phyloP scores from a whole-genome alignment of 2,113 vertebrate species.

The Corythoichthys haematopterus region DNA sequence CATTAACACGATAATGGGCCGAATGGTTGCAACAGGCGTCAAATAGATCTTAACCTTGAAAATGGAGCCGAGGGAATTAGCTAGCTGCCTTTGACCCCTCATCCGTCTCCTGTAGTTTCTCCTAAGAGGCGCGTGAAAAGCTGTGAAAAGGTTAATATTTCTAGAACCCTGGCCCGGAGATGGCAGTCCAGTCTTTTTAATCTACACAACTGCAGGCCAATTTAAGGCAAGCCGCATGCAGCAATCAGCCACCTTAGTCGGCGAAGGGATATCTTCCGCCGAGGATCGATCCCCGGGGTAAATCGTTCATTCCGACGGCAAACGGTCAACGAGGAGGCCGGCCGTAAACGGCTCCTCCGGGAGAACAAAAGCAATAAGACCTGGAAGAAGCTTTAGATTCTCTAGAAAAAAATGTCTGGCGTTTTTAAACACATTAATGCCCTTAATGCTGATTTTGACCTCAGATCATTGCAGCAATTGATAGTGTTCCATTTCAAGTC shows the following conservation, averaged over 20 bases:
- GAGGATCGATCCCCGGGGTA: constrained; percentile 12
- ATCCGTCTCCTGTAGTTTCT: constrained; percentile 25
- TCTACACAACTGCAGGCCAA: constrained; percentile 25
- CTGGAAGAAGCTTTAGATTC: constrained; percentile 8
- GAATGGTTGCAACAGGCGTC: constrained; percentile 1
- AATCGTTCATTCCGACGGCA: constrained; percentile 25
- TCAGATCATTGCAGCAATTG: background rate
- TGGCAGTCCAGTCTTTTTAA: constrained; percentile 29
- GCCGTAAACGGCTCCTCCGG: constrained; percentile 8
- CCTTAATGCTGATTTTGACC: constrained; percentile 7
- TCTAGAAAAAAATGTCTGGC: background rate
- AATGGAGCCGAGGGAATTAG: constrained; percentile 22
- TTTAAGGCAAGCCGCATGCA: constrained; percentile 18
- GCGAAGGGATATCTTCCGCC: constrained; percentile 4
- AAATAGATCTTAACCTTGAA: constrained; percentile 10
- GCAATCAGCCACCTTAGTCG: constrained; percentile 17
- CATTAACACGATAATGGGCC: background rate
- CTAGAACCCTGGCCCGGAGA: constrained; percentile 22
- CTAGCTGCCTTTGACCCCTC: constrained; percentile 26
- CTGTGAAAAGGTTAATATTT: constrained; percentile 46
- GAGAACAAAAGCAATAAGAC: constrained; percentile 26
- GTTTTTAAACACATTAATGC: constrained; percentile 12
- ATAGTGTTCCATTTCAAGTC: background rate
- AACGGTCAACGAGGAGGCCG: constrained; percentile 11
- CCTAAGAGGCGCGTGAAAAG: constrained; percentile 3